Evolutionary conservation across 2,113 vertebrate species (phyloP), one percentile per base, ranked within the genome.

Genomic region (Nannobrachium achirus): DNA sequence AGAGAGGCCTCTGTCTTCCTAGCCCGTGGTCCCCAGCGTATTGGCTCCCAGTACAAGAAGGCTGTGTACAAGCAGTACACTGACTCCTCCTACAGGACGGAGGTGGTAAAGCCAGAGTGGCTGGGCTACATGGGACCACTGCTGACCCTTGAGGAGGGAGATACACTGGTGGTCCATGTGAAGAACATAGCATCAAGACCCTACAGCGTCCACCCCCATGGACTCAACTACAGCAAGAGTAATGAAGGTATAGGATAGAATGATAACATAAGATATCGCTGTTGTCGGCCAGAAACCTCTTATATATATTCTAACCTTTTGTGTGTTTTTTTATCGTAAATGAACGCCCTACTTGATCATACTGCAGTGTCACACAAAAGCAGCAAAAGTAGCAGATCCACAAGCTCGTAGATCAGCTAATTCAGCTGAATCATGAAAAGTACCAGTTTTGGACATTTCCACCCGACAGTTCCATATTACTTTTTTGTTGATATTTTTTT

Each of bases 101-200:
- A 97, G 87, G 44, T 95, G 53, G 52, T 71, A 6, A 94, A 95
- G 46, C 90, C 94, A 0, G 73, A 48, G 2, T 98, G 95, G 96
- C 71, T 96, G 85, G 96, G 96, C 1, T 95, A 92, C 80, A 82
- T 97, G 7, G 96, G 96, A 2, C 96, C 96, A 0, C 0, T 97
- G 75, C 50, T 98, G 56, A 89, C 85, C 77, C 95, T 93, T 6
- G 96, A 98, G 82, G 92, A 95, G 72, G 94, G 93, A 0, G 95
- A 98, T 76, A 89, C 92, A 1, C 66, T 98, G 52, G 48, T 91
- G 19, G 81, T 97, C 0, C 93, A 96, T 50, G 88, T 98, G 52
- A 96, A 89, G 75, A 98, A 98, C 75, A 81, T 89, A 57, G 96
- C 94, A 1, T 82, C 75, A 77, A 91, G 92, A 13, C 85, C 91